Conservation (phyloP, 2,113 vertebrate genomes). For the Hucho hucho region DNA sequence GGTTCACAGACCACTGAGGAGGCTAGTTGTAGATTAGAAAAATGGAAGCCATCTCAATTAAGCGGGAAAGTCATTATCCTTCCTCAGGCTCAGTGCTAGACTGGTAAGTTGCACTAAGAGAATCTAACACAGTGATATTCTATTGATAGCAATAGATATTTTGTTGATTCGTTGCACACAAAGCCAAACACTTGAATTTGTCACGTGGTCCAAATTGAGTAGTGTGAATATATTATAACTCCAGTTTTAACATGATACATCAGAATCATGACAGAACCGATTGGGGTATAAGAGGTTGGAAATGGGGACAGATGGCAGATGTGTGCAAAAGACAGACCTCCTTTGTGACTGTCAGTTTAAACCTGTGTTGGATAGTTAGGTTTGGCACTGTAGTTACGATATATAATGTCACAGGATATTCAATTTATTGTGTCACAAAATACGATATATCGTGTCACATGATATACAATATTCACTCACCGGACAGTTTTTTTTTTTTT, state of each 20-base stretch:
- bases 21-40: conserved; percentile 8
- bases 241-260: too few species aligned
- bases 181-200: too few species aligned
- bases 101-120: background rate
- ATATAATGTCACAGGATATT: too few species aligned
- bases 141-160: too few species aligned
- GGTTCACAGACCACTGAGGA: background rate
- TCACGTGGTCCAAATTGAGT: too few species aligned
- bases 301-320: background rate
- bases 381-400: background rate
- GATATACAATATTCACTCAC: too few species aligned
- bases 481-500: too few species aligned
- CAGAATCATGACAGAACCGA: too few species aligned
- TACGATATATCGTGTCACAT: too few species aligned
- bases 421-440: too few species aligned
- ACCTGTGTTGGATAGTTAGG: background rate
- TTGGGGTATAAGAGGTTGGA: background rate
- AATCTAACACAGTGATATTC: background rate
- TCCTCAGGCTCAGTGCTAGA: background rate
- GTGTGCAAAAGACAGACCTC: background rate
- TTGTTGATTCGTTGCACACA: too few species aligned
- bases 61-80: background rate
- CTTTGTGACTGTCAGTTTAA: background rate
- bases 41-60: background rate
- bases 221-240: too few species aligned